Evolutionary conservation across 2,888 invertebrate genomes (phyloP), one percentile per base, ranked within the genome.

Genomic region (Diadegma fenestrale): DNA sequence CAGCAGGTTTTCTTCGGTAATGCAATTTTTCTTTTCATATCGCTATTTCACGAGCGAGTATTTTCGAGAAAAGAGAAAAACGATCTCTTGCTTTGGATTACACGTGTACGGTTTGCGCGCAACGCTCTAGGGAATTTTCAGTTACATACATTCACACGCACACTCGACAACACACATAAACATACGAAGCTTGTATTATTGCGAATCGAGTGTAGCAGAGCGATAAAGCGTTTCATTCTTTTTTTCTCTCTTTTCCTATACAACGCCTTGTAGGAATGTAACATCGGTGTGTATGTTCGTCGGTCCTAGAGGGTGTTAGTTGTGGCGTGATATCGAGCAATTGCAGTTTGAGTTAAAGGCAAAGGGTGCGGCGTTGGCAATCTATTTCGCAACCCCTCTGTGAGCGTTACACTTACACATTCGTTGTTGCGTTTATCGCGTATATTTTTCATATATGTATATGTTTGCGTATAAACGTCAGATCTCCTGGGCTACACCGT

Each of bases 301-400:
- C 48, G 69, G 8, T 88, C 87, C 87, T 88, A 85, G 26, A 8
- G n/a, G 33, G 78, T 68, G 66, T 66, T 66, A 37, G 66, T 77
- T 48, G 86, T 91, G 82, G 88, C 90, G 90, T 90, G 90, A 89
- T 86, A 82, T 77, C 80, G 78, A 82, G 89, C 88, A 89, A 90
- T 91, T 89, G 88, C 82, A 84, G 86, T 88, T 87, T 84, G 87
- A 87, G 86, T 87, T 86, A 84, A 85, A 81, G 86, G 86, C 71
- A 85, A 64, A 88, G 87, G 85, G 86, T 85, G 87, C 80, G 84
- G 86, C 86, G 86, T 84, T 54, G 85, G 85, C 87, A 87, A 89
- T 88, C 84, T 88, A 85, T 89, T 89, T 85, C 69, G 73, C 61
- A 86, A 73, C 66, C 80, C 80, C 69, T n/a, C n/a, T 61, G 2